Evolutionary conservation across 37 sponge, comb jelly and placozoan genomes (phyloP).

Genomic region (Eunapius fragilis): DNA sequence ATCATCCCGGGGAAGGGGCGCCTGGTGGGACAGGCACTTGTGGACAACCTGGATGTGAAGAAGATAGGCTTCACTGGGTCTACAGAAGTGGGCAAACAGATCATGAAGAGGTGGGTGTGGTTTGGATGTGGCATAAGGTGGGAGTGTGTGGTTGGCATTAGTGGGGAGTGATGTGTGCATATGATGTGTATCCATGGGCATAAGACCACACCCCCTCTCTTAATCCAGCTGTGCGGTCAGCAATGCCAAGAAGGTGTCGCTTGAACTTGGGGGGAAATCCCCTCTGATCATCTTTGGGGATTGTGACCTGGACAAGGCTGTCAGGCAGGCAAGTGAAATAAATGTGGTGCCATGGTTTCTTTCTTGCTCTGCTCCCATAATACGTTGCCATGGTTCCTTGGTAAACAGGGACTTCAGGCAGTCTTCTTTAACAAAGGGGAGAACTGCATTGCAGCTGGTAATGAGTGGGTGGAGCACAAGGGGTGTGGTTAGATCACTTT

Average conservation of each 20-base stretch:
- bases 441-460: conserved; percentile 95
- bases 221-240: conserved; percentile 64
- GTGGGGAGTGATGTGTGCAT: not conserved
- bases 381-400: not conserved
- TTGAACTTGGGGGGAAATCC: conserved; percentile 95
- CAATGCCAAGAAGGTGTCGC: conserved; percentile 91
- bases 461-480: not conserved
- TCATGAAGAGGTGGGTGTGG: conserved; percentile 77
- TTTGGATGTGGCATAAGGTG: not conserved
- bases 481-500: not conserved
- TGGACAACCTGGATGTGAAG: conserved; percentile 82
- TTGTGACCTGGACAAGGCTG: conserved; percentile 90
- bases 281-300: conserved; percentile 93
- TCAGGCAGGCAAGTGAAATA: conserved; percentile 66
- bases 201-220: not conserved
- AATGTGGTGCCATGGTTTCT: not conserved
- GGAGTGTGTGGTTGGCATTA: too few relatives aligned
- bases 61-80: conserved; percentile 97
- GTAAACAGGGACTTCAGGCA: conserved; percentile 64
- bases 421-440: conserved; percentile 98
- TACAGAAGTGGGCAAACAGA: conserved; percentile 83
- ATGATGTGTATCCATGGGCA: not conserved
- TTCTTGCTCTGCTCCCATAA: not conserved
- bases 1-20: conserved; percentile 87
- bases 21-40: conserved; percentile 79